A percentile compares a stretch with the other conserved stretches of the same genome.
phyloP scores from a whole-genome alignment of 2,888 invertebrate species.

The Melinopterus prodromus region DNA sequence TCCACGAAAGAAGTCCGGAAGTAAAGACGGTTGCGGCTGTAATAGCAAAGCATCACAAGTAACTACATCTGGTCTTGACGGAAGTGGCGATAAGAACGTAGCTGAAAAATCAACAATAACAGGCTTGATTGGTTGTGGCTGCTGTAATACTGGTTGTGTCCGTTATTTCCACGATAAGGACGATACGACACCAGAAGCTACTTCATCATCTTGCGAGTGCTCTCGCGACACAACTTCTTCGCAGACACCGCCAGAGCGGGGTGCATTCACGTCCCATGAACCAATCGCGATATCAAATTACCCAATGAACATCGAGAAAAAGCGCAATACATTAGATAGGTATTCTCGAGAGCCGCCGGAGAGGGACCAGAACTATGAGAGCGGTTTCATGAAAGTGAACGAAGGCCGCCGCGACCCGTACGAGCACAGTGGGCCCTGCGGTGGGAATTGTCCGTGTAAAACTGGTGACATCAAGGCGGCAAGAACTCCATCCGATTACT shows the following conservation, averaged over 20 bases:
- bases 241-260: not conserved
- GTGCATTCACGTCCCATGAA: constrained; percentile 19
- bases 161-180: not conserved
- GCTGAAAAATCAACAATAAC: not conserved
- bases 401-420: constrained; percentile 15
- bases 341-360: constrained; percentile 45
- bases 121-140: not conserved
- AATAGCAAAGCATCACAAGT: not conserved
- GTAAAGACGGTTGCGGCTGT: constrained; percentile 8
- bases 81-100: constrained; percentile 9
- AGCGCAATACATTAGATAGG: constrained; percentile 31
- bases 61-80: not conserved
- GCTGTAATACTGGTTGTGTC: not conserved
- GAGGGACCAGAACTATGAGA: constrained; percentile 40
- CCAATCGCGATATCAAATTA: constrained; percentile 17
- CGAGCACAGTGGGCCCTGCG: constrained; percentile 7
- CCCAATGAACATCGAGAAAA: constrained; percentile 37
- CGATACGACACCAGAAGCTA: not conserved
- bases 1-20: constrained; percentile 7
- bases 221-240: not conserved
- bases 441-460: constrained; percentile 16
- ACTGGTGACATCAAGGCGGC: constrained; percentile 4
- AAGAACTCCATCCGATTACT: constrained; percentile 29
- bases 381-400: constrained; percentile 21
- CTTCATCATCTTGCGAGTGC: not conserved